Conservation (phyloP, 2,113 vertebrate species). For the Pardalotus punctatus region DNA sequence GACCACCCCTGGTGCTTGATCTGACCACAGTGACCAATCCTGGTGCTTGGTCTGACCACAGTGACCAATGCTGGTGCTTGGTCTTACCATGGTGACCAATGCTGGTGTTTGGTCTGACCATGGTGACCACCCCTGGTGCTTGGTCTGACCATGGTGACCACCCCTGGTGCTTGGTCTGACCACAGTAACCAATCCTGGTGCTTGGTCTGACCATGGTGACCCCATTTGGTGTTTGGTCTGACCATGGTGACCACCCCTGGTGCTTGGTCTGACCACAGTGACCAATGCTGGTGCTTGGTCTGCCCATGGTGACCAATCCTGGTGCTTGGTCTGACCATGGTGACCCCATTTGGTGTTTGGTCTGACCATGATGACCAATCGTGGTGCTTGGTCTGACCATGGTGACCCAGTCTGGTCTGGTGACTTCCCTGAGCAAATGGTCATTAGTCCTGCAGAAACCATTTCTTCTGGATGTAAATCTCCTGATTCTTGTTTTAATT, state of each 20-base stretch:
- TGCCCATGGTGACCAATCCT: neutral
- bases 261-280: neutral
- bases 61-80: no score
- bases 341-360: neutral
- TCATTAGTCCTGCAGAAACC: neutral
- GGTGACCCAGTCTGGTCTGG: neutral
- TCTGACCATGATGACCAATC: no score
- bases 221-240: neutral
- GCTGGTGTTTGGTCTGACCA: neutral
- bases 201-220: neutral
- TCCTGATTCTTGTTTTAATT: neutral
- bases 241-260: neutral
- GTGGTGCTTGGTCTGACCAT: neutral
- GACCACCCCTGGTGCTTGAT: neutral
- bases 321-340: neutral
- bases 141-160: neutral
- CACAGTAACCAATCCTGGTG: neutral
- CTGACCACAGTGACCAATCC: neutral
- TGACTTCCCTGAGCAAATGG: neutral
- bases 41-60: neutral
- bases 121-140: neutral
- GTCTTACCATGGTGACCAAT: fast-evolving
- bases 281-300: no score
- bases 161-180: neutral
- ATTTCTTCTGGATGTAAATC: neutral